Percentiles rank a stretch among this genome's conserved stretches.
phyloP scores from a whole-genome alignment of 2,113 vertebrate species.

The Catagonus wagneri region DNA sequence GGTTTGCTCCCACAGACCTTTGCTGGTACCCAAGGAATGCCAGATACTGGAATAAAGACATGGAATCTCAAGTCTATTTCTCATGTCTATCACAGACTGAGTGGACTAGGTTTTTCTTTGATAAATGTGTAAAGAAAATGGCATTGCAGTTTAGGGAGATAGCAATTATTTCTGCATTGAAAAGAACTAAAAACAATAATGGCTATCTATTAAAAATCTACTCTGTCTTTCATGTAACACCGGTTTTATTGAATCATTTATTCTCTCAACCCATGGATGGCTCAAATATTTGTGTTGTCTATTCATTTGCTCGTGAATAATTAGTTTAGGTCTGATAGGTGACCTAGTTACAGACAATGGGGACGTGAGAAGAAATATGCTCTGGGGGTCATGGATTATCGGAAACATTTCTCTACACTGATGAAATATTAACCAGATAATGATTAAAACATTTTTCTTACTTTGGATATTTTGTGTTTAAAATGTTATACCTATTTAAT shows the following conservation, averaged over 20 bases:
- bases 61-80: background rate
- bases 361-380: background rate
- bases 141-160: background rate
- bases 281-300: background rate
- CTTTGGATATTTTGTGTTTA: background rate
- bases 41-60: background rate
- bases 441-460: background rate
- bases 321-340: background rate
- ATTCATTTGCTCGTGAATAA: background rate
- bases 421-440: background rate
- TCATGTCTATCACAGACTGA: background rate
- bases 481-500: background rate
- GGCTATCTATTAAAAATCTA: background rate
- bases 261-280: background rate
- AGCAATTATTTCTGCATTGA: background rate
- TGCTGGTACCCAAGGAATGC: background rate
- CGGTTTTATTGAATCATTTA: background rate
- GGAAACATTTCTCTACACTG: background rate
- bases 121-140: conserved; percentile 13
- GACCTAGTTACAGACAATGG: background rate
- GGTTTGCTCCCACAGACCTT: background rate
- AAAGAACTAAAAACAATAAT: background rate
- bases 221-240: background rate
- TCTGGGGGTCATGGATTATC: background rate
- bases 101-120: background rate